Evolutionary conservation across 2,113 vertebrate species (phyloP).

Genomic region (Circaetus gallicus): DNA sequence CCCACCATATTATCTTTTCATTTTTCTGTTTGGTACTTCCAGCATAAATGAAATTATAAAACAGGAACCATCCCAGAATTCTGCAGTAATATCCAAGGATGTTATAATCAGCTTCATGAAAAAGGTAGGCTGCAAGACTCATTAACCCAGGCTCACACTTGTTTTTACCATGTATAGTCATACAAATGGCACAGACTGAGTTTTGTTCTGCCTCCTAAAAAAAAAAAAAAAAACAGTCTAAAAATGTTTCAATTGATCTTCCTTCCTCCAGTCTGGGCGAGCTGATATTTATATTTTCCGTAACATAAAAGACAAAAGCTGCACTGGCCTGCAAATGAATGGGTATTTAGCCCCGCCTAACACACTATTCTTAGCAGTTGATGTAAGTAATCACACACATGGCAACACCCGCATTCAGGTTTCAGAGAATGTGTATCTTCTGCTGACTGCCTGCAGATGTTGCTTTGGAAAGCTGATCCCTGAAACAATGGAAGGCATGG

Average conservation of each 20-base stretch:
- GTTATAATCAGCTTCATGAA: background rate
- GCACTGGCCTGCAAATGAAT: constrained; percentile 22
- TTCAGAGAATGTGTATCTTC: background rate
- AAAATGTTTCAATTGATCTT: constrained; percentile 56
- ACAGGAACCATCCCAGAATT: background rate
- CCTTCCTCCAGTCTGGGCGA: background rate
- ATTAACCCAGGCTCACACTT: background rate
- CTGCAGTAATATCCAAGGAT: background rate
- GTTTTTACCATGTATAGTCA: constrained; percentile 63
- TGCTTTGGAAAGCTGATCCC: background rate
- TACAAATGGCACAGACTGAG: background rate
- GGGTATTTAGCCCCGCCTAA: background rate
- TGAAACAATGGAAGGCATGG: background rate
- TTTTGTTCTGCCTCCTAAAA: background rate
- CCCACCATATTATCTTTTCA: background rate
- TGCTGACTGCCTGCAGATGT: background rate
- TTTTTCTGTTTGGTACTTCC: background rate
- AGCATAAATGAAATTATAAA: background rate
- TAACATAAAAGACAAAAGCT: constrained; percentile 51
- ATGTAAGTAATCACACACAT: background rate
- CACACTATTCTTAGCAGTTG: constrained; percentile 11
- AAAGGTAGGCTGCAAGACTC: constrained; percentile 4
- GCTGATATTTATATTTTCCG: constrained; percentile 35
- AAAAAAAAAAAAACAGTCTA: constrained; percentile 4
- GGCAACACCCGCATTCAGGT: background rate